Evolutionary conservation across 2,888 invertebrate genomes (phyloP), one percentile per base, ranked within the genome.

Genomic region (Netelia melanura): DNA sequence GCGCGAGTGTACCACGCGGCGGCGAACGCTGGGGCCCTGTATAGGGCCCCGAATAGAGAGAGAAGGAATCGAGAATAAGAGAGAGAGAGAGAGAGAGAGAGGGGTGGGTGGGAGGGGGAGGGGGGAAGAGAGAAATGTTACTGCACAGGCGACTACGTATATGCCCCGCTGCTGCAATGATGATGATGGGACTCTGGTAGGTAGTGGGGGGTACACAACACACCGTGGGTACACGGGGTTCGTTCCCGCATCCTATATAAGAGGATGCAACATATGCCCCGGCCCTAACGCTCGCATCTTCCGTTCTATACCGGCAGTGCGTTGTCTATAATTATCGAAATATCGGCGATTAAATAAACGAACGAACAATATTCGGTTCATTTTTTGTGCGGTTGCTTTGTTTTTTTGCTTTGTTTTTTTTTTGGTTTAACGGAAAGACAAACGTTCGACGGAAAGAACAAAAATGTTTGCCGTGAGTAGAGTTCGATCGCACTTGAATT

Each of bases 171-270:
- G 76, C 58, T 75, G 54, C 70, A 43, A 76, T 70, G 72, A 77
- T 84, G 75, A 80, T 83, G 80, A 81, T 70, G 76, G 30, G 67
- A 76, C 72, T 54, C 48, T 71, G 74, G 61, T 72, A 23, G 64
- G 44, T 56, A 61, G 76, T 82, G 86, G 80, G 61, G 81, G 82
- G 77, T 81, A 82, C 56, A 81, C 54, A 81, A 84, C 83, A 84
- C 83, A 76, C 58, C 74, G 65, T 72, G 74, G 72, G 65, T 76
- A 84, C 81, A 65, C 67, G 62, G 86, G 80, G 80, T 74, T 79
- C 65, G 62, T 62, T 65, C 76, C 81, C 61, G 84, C 87, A 86
- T 88, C 87, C 92, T 92, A 92, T 92, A 92, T 92, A 92, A 92
- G 92, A 91, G 87, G 91, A 91, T 89, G 90, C 89, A 86, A 85